Base-by-base conservation (phyloP, 2,888 invertebrate genomes). In the Cheilosia scutellata region DNA sequence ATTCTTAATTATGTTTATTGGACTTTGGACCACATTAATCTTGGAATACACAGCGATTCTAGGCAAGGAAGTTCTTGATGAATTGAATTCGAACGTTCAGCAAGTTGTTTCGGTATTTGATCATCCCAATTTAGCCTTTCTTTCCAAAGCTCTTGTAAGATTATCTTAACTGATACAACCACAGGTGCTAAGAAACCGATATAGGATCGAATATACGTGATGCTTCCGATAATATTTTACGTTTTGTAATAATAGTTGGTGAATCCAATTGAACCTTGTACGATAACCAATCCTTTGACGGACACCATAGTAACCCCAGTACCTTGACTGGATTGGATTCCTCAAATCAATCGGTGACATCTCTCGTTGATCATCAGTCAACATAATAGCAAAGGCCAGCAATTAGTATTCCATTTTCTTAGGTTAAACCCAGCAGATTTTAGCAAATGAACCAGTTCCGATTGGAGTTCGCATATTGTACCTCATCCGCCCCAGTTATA, bases 311-410 rank as follows among this genome's bases (percentile, higher is more conserved):
- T 4, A 29, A 29, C 29, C 29, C 29, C 2, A 29, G 9, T 2
- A 37, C 5, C 37, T 37, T 37, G 4, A 87, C 44, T 49, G 78
- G 78, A 25, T 65, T 55, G 0, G 70, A 62, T 27, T 60, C 29
- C 5, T 37, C 6, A 11, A 37, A 37, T 37, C 11, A 37, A 37
- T 6, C 1, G 37, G 37, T 2, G 37, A 2, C 2, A 37, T 37
- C 11, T 37, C 37, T 37, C 37, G 1, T 44, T 44, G n/a, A n/a
- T n/a, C n/a, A n/a, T n/a, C n/a, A n/a, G n/a, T n/a, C n/a, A n/a
- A n/a, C n/a, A n/a, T 6, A 37, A 6, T 9, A 9, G 37, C 3
- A 37, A 6, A 5, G 37, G 37, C 37, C 7, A 37, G 37, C 37
- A 37, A 11, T 37, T 37, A 5, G 6, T 37, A 1, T 2, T 44